phyloP scores from a whole-genome alignment of 1,140 invertebrate species.

The Phthorimaea operculella region DNA sequence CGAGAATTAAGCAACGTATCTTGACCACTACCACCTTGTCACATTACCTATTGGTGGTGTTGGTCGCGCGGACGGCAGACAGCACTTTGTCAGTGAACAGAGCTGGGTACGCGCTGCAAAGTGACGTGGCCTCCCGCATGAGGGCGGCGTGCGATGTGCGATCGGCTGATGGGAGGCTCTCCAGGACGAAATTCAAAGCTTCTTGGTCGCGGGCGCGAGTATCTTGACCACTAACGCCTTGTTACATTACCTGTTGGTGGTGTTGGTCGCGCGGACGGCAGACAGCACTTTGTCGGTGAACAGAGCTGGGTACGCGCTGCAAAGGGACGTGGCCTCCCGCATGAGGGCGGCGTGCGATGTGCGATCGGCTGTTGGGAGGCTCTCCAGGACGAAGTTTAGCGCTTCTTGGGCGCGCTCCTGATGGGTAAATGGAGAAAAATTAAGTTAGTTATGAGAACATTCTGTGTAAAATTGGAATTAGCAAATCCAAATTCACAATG shows the following conservation, averaged over 20 bases:
- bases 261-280: conserved; percentile 74
- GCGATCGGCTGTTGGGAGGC: conserved; percentile 76
- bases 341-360: conserved; percentile 76
- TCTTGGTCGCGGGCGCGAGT: conserved; percentile 78
- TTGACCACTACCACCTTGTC: no score
- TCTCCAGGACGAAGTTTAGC: conserved; percentile 81
- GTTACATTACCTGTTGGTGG: no score
- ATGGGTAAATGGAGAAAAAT: no score
- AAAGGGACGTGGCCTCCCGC: conserved; percentile 80
- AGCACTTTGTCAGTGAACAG: conserved; percentile 82
- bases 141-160: conserved; percentile 76
- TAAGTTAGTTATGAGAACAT: no score
- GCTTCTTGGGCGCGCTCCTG: conserved; percentile 75
- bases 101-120: conserved; percentile 80
- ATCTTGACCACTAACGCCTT: no score
- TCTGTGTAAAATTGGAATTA: no score
- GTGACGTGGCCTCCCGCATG: conserved; percentile 79
- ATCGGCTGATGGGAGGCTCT: conserved; percentile 77
- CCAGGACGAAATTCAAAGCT: conserved; percentile 82
- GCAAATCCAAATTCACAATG: no score
- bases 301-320: conserved; percentile 79
- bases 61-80: conserved; percentile 75
- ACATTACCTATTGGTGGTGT: no score
- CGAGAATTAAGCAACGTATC: no score
- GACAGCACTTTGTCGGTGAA: conserved; percentile 81